Evolutionary conservation across 2,113 vertebrate species (phyloP), one percentile per base, ranked within the genome.

Genomic region (Anolis sagrei): DNA sequence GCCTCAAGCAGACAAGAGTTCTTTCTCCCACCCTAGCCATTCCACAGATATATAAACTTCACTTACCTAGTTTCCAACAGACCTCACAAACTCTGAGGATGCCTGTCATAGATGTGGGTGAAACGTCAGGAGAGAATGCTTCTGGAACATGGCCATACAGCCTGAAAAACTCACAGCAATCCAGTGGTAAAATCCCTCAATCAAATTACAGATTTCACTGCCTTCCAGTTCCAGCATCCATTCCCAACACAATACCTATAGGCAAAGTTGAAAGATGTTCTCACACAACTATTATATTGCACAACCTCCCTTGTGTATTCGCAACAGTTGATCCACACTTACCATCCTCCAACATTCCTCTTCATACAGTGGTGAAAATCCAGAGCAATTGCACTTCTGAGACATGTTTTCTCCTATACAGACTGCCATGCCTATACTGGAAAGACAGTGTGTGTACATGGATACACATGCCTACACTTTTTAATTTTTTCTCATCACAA

Each of bases 401-500:
- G 25, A 44, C 1, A 14, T 34, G 8, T 72, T 27, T 61, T 48
- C 73, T 21, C 34, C 79, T 27, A 72, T 29, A 73, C 21, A 79
- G 21, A 85, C 73, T 36, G 62, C 68, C 19, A 32, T 16, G 11
- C 34, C 34, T 61, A 79, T 19, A 54, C 11, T 58, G 11, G 49
- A 34, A 44, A 72, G 34, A 1, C 54, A n/a, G 25, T 73, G 23
- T 73, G 23, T 82, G 10, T 44, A n/a, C 7, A 27, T 23, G 25
- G 72, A 62, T 34, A 61, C 23, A 21, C 76, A 25, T 4, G 19
- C 36, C 62, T 27, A 18, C 34, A 39, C 7, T 54, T 7, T 82
- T 85, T 73, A 44, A 32, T 48, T 70, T 89, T 87, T 86, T 58
- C 34, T 75, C 89, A 61, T 85, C 89, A 76, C 89, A 72, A 87